These are phyloP conservation scores for Callosobruchus maculatus DNA, from an alignment of 2,888 invertebrate species.

Conservation along the genomic window DNA sequence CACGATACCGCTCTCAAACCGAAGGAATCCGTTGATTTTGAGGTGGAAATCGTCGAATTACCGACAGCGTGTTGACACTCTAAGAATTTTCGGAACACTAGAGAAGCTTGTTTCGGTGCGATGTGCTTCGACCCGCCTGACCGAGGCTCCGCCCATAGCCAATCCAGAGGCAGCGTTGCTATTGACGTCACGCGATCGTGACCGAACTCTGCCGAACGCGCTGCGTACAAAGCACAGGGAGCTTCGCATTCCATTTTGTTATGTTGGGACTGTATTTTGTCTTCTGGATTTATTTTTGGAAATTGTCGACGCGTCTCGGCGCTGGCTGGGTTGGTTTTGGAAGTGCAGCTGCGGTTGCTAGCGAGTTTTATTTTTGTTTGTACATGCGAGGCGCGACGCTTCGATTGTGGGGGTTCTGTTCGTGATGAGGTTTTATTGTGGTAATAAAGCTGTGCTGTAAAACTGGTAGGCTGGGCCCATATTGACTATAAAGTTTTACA, in stretches of 20 bases:
- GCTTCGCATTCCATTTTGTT: constrained; percentile 44
- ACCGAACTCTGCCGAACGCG: constrained; percentile 27
- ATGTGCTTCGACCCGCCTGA: constrained; percentile 42
- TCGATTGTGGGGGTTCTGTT: background rate
- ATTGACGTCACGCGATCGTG: constrained; percentile 38
- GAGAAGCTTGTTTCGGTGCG: constrained; percentile 34
- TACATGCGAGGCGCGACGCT: background rate
- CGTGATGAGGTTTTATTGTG: background rate
- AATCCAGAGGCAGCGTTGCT: constrained; percentile 32
- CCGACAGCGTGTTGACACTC: constrained; percentile 33
- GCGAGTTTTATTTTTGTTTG: background rate
- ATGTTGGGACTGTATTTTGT: constrained; percentile 24
- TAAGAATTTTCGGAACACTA: constrained; percentile 35
- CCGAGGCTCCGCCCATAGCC: constrained; percentile 40
- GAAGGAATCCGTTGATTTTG: constrained; percentile 22
- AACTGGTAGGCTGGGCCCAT: background rate
- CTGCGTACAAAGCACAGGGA: constrained; percentile 29
- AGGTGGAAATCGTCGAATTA: constrained; percentile 28
- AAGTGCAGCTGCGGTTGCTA: background rate
- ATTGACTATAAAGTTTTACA: background rate
- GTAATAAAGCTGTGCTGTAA: background rate
- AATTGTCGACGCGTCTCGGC: constrained; percentile 8
- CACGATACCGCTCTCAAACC: constrained; percentile 29
- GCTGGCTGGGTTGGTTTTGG: background rate
- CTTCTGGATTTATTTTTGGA: constrained; percentile 29